A percentile compares a stretch with the other conserved stretches of the same genome.
These are phyloP conservation scores for Galaxias olidus DNA, from an alignment of 2,797 vertebrate genomes.

Conservation along the genomic window DNA sequence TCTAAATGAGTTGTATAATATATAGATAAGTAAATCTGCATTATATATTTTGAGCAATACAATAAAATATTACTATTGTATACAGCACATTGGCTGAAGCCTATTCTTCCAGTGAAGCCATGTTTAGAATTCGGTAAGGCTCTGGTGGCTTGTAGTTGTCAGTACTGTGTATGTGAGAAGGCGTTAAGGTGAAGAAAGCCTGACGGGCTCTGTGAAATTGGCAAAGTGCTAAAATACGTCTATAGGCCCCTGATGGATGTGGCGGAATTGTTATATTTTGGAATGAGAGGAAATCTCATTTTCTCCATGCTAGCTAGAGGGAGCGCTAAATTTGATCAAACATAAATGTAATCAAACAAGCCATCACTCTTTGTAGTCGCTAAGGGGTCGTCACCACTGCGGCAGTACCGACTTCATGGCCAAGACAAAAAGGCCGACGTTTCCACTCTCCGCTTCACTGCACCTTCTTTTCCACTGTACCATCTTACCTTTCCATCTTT, in stretches of 20 bases:
- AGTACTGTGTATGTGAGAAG: conserved; percentile 27
- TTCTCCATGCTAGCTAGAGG: conserved; percentile 69
- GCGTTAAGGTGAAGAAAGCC: conserved; percentile 23
- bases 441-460: background rate
- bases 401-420: too few relatives aligned
- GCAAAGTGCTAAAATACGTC: conserved; percentile 60
- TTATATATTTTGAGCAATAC: too few relatives aligned
- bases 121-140: conserved; percentile 13
- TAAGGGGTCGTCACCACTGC: conserved; percentile 47
- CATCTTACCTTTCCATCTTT: conserved; percentile 1
- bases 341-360: conserved; percentile 75
- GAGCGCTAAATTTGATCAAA: conserved; percentile 73
- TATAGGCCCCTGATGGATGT: conserved; percentile 62
- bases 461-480: conserved; percentile 6
- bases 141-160: conserved; percentile 30
- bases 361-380: conserved; percentile 62
- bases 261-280: conserved; percentile 62
- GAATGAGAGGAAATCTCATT: conserved; percentile 71
- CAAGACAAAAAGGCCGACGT: background rate
- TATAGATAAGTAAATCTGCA: conserved; percentile 46
- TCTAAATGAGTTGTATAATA: conserved; percentile 57
- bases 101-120: conserved; percentile 1
- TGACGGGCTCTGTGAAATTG: conserved; percentile 58
- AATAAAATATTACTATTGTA: too few relatives aligned
- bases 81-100: too few relatives aligned